Conservation (phyloP, 2,888 invertebrate genomes). For the Sepioteuthis lessoniana region DNA sequence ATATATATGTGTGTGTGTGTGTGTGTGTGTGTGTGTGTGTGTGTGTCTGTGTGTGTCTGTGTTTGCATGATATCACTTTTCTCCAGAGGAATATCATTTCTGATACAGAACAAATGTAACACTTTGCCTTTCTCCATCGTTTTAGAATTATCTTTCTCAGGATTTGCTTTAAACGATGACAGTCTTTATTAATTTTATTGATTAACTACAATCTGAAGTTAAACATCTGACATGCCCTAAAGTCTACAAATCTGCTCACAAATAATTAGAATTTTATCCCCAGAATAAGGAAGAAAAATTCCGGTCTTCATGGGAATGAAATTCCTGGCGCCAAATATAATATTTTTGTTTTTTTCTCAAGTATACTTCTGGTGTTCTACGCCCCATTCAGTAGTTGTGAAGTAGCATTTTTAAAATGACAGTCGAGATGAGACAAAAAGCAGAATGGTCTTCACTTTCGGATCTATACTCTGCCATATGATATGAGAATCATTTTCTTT, state of each 20-base stretch:
- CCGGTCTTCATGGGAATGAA: neutral
- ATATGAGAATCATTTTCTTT: no score
- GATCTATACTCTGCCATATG: neutral
- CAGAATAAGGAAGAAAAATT: neutral
- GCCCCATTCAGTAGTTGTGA: neutral
- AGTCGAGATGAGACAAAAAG: neutral
- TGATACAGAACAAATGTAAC: no score
- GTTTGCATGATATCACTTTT: no score
- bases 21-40: no score
- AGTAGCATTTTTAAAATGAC: neutral
- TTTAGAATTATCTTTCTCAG: no score
- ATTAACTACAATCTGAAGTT: neutral
- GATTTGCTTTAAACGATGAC: no score
- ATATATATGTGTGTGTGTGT: no score
- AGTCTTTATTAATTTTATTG: neutral
- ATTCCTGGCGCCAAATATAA: neutral
- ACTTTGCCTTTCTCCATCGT: no score
- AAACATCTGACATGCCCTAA: neutral
- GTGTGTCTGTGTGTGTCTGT: no score
- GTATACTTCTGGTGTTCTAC: neutral
- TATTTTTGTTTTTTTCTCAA: neutral
- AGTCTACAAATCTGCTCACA: neutral
- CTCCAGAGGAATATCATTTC: no score
- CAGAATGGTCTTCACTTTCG: neutral
- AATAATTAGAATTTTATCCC: neutral